These are phyloP conservation scores for Gymnocypris eckloni DNA, from an alignment of 2,797 vertebrate genomes.

Conservation along the genomic window DNA sequence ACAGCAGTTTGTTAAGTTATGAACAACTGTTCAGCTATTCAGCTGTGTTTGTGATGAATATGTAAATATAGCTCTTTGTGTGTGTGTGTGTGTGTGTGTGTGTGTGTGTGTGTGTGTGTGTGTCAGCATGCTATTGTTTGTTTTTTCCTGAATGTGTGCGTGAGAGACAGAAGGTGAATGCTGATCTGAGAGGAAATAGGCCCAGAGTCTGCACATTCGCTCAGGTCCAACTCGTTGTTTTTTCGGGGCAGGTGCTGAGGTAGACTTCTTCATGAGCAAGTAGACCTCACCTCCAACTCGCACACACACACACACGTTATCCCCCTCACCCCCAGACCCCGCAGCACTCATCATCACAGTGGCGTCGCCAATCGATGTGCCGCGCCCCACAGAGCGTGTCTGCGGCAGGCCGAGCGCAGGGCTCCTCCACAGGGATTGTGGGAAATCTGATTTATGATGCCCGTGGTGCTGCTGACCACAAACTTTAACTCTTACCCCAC, in stretches of 20 bases:
- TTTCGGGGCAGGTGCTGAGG: conserved; percentile 79
- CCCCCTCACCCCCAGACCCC: conserved; percentile 71
- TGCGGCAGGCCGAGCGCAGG: conserved; percentile 76
- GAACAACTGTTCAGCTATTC: conserved; percentile 40
- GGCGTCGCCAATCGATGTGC: conserved; percentile 84
- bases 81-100: conserved; percentile 34
- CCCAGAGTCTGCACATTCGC: conserved; percentile 76
- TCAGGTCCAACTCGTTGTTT: conserved; percentile 73
- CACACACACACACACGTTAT: conserved; percentile 27
- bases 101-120: conserved; percentile 25
- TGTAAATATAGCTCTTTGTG: conserved; percentile 47
- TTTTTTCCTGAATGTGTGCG: conserved; percentile 47
- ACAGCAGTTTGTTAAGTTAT: conserved; percentile 7
- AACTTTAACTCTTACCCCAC: conserved; percentile 70
- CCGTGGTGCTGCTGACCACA: conserved; percentile 81
- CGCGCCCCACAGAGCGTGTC: conserved; percentile 83
- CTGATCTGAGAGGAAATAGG: conserved; percentile 77
- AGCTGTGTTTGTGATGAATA: conserved; percentile 60
- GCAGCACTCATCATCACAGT: conserved; percentile 78
- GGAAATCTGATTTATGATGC: conserved; percentile 87
- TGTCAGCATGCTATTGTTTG: conserved; percentile 52
- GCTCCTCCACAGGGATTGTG: conserved; percentile 83
- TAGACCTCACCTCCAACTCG: conserved; percentile 36
- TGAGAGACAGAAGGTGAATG: conserved; percentile 66
- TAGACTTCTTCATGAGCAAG: conserved; percentile 73